Conservation (phyloP, 2,797 vertebrate genomes). For the Fistularia commersonii region DNA sequence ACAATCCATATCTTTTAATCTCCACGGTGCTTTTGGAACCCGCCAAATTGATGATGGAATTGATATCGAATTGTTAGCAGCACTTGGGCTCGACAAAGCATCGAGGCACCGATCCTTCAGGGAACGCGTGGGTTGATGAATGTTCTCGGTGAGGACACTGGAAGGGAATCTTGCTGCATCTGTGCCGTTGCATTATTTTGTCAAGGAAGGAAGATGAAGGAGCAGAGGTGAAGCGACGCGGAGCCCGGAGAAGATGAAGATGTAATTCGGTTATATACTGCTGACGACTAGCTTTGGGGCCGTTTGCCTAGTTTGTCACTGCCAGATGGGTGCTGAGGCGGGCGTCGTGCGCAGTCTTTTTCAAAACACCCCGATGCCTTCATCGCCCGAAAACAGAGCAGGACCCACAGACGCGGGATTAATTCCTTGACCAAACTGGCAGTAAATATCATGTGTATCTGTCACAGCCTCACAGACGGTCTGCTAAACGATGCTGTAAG, state of each 20-base stretch:
- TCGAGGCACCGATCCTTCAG: too few species aligned
- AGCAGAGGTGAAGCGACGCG: constrained; percentile 8
- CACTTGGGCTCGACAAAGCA: too few species aligned
- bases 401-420: constrained; percentile 13
- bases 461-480: background rate
- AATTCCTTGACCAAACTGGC: constrained; percentile 5
- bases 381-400: constrained; percentile 10
- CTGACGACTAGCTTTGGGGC: constrained; percentile 40
- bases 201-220: constrained; percentile 23
- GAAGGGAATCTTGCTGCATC: constrained; percentile 20
- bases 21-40: too few species aligned
- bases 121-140: background rate
- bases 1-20: too few species aligned
- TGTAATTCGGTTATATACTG: constrained; percentile 38
- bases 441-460: constrained; percentile 1
- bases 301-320: constrained; percentile 37
- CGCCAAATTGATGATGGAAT: too few species aligned
- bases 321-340: constrained; percentile 9
- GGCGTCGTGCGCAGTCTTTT: background rate
- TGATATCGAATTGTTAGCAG: too few species aligned
- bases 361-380: constrained; percentile 16
- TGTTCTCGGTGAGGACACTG: constrained; percentile 3
- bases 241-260: constrained; percentile 18
- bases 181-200: constrained; percentile 27
- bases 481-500: constrained; percentile 6